These are phyloP conservation scores for Neodiprion virginianus DNA, from an alignment of 1,140 invertebrate species.

Conservation along the genomic window DNA sequence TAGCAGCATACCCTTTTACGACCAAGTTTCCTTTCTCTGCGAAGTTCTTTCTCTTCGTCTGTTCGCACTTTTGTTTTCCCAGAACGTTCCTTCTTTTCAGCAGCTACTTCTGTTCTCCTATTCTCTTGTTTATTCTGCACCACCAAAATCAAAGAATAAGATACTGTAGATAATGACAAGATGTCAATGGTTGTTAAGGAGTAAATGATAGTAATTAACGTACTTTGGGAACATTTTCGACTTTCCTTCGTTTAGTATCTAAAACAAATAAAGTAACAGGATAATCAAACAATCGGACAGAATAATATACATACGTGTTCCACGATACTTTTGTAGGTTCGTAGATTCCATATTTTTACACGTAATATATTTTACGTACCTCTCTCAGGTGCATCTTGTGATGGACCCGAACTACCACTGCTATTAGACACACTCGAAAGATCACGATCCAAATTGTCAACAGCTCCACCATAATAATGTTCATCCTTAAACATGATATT, in stretches of 20 bases:
- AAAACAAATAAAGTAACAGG: conserved; percentile 38
- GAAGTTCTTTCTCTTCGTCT: conserved; percentile 74
- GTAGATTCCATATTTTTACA: too few relatives aligned
- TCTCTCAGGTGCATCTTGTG: conserved; percentile 64
- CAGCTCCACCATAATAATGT: conserved; percentile 57
- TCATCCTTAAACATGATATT: conserved; percentile 58
- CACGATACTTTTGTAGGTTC: background rate
- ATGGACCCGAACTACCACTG: conserved; percentile 56
- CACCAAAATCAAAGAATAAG: conserved; percentile 4
- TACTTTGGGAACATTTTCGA: conserved; percentile 80
- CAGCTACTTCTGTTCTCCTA: conserved; percentile 63
- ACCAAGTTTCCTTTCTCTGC: conserved; percentile 78
- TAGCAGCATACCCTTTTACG: conserved; percentile 70
- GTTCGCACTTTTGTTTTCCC: conserved; percentile 68
- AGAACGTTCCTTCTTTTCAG: conserved; percentile 73
- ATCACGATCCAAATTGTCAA: conserved; percentile 60
- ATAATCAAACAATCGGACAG: background rate
- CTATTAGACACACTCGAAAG: conserved; percentile 64
- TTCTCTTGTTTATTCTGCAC: conserved; percentile 47
- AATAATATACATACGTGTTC: background rate
- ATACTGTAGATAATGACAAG: conserved; percentile 10
- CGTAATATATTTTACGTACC: conserved; percentile 38
- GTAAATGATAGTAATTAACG: conserved; percentile 41
- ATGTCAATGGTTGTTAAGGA: background rate
- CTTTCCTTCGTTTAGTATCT: conserved; percentile 83